Evolutionary conservation across 2,797 vertebrate genomes (phyloP).

Genomic region (Silurus aristotelis): DNA sequence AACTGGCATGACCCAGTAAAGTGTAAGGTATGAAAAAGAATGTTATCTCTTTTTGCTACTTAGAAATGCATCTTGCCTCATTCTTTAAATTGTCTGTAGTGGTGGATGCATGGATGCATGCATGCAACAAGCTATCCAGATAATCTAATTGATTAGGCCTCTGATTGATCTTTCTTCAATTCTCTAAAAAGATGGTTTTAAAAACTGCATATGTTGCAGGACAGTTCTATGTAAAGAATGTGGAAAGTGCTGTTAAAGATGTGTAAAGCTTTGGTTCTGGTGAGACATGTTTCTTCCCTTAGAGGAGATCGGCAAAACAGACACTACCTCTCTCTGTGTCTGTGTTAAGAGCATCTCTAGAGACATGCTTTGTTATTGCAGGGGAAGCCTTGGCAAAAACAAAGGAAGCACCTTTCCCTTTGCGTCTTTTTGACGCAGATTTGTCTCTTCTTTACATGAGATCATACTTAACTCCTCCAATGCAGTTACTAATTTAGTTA

Average conservation of each 20-base stretch:
- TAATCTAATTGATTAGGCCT: not conserved
- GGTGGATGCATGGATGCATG: too few relatives aligned
- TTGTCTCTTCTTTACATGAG: conserved; percentile 35
- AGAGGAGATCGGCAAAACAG: conserved; percentile 39
- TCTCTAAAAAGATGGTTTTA: not conserved
- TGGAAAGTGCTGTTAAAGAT: not conserved
- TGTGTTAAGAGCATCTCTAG: conserved; percentile 49
- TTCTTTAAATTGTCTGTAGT: too few relatives aligned
- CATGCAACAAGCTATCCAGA: not conserved
- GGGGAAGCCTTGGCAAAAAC: conserved; percentile 50
- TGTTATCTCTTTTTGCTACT: not conserved
- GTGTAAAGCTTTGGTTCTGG: conserved; percentile 1
- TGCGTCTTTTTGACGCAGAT: conserved; percentile 43
- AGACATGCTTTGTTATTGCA: conserved; percentile 56
- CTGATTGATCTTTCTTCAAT: not conserved
- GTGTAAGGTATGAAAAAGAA: conserved; percentile 85
- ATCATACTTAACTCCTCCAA: conserved; percentile 38
- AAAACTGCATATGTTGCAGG: not conserved
- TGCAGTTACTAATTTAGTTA: not conserved
- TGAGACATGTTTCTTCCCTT: conserved; percentile 27
- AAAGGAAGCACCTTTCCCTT: conserved; percentile 51
- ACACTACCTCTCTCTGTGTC: conserved; percentile 44
- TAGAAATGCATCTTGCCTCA: not conserved
- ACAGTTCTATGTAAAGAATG: not conserved
- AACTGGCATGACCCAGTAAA: conserved; percentile 99